Evolutionary conservation across 1,140 invertebrate species (phyloP).

Genomic region (Brachionus asplanchnoidis): DNA sequence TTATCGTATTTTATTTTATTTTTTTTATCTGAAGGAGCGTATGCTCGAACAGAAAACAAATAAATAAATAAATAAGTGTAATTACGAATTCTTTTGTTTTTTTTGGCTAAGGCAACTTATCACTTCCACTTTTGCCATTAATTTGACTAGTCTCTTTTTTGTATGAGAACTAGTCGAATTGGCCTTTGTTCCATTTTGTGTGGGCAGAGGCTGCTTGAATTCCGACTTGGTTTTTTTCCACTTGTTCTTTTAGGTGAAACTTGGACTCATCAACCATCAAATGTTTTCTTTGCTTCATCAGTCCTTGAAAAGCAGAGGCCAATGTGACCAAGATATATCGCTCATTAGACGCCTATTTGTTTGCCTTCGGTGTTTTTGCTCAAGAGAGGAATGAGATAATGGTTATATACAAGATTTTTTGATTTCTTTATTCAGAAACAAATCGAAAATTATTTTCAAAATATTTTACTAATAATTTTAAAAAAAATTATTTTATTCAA

Average conservation of each 20-base stretch:
- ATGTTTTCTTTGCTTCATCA: background rate
- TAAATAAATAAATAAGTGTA: too few relatives aligned
- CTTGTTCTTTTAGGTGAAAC: conserved; percentile 41
- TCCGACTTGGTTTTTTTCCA: background rate
- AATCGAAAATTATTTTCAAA: too few relatives aligned
- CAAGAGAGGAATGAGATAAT: too few relatives aligned
- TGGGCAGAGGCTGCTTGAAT: background rate
- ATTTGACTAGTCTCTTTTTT: conserved; percentile 22
- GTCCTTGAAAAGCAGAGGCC: conserved; percentile 14
- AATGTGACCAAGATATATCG: conserved; percentile 64
- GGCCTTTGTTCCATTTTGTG: background rate
- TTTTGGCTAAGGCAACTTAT: background rate
- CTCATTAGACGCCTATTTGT: too few relatives aligned
- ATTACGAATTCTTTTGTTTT: background rate
- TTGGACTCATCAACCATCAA: conserved; percentile 40
- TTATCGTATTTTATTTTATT: too few relatives aligned
- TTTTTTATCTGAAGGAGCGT: too few relatives aligned
- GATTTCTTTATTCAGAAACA: too few relatives aligned
- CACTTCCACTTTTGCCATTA: background rate
- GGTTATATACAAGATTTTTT: too few relatives aligned
- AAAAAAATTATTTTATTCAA: background rate
- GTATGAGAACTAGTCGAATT: background rate
- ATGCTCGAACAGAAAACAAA: too few relatives aligned
- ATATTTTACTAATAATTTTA: too few relatives aligned
- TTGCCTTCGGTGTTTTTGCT: too few relatives aligned